Evolutionary conservation across 2,888 invertebrate species (phyloP), one percentile per base, ranked within the genome.

Genomic region (Mesodorylaimus sp.): DNA sequence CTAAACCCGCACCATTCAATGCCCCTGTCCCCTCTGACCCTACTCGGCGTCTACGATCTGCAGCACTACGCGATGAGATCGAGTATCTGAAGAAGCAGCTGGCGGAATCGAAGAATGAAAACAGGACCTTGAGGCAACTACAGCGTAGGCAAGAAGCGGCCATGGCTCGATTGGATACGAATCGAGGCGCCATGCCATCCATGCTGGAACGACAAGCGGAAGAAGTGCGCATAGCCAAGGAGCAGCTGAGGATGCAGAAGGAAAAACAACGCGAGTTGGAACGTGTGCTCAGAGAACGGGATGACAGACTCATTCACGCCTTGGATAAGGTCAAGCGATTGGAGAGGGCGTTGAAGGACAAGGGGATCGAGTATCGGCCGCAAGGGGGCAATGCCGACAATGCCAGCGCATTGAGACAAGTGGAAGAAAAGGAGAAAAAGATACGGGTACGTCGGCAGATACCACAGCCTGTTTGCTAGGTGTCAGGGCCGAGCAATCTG

Each of bases 141-240:
- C 32, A 32, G 32, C 32, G 32, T 32, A 7, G 32, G 32, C 32
- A 32, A 32, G 32, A 32, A 10, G 32, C 32, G 10, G 16, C 32
- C 16, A 10, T 32, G 32, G 32, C 32, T 7, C 32, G 32, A 10
- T 32, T 32, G 16, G 32, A 32, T 10, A 32, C 32, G 32, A 32
- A 32, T 32, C 16, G 10, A n/a, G n/a, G n/a, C 32, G 32, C 7
- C 16, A 32, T 32, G 32, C 32, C 32, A 16, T 10, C 7, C 16
- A 10, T 32, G 32, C 10, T 16, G 7, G 16, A 62, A 53, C 57
- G 60, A 45, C 67, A 68, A 57, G 56, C 56, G 32, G 63, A 64
- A 52, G 68, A 68, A 55, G 57, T 62, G 3, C 47, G 63, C 16
- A 55, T 58, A 43, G 54, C 63, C 23, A 54, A 53, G 39, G 67